Evolutionary conservation across 64 coral and sea anemone genomes (phyloP).

Genomic region (Stichodactyla mertensii): DNA sequence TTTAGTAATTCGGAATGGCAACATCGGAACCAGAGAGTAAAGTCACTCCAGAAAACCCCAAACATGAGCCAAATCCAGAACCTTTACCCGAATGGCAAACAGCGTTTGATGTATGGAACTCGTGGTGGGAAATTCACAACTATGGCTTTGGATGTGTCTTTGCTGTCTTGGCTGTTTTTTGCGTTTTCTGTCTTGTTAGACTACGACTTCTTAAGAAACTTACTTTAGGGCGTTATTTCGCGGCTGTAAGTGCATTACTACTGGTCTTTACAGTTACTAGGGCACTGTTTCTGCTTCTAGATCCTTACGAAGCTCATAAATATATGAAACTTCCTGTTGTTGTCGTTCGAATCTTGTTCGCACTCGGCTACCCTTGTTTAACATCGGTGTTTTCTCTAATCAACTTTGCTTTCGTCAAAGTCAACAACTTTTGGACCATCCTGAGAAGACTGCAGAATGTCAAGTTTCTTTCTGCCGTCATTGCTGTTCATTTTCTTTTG

Average conservation of each 20-base stretch:
- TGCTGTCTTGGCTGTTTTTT: conserved; percentile 43
- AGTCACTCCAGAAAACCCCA: not conserved
- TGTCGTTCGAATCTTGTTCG: conserved; percentile 48
- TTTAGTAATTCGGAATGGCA: not conserved
- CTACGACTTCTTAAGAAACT: conserved; percentile 37
- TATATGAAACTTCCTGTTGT: conserved; percentile 53
- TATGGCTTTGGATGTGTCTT: conserved; percentile 61
- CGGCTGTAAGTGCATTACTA: conserved; percentile 58
- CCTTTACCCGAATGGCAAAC: conserved; percentile 65
- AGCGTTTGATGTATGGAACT: conserved; percentile 44
- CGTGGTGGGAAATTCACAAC: conserved; percentile 67
- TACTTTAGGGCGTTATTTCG: conserved; percentile 61
- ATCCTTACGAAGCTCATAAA: conserved; percentile 68
- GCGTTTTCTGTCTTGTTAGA: conserved; percentile 40
- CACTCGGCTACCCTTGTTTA: conserved; percentile 70
- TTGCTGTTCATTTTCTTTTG: conserved; percentile 58
- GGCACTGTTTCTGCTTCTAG: conserved; percentile 47
- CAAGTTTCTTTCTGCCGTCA: conserved; percentile 62
- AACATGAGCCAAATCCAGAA: conserved; percentile 36
- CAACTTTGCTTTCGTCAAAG: conserved; percentile 79
- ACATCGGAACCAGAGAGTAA: not conserved
- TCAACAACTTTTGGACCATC: conserved; percentile 51
- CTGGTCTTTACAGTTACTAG: conserved; percentile 59
- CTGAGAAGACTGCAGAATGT: conserved; percentile 62
- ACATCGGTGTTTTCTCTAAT: conserved; percentile 69